These are phyloP conservation scores for Arctopsyche grandis DNA, from an alignment of 1,140 invertebrate species.

Conservation along the genomic window DNA sequence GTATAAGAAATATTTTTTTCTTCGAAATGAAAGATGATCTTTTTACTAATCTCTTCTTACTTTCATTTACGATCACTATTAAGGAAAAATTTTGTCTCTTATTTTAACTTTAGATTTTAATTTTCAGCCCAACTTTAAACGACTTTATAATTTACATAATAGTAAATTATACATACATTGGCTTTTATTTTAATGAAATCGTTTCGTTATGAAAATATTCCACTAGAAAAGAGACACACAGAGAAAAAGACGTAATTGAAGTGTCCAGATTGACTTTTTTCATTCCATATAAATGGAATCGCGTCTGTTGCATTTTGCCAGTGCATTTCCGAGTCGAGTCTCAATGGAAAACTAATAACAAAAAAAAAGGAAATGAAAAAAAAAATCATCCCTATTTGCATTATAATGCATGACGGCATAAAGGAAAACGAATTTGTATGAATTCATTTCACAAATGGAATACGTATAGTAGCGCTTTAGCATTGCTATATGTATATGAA, in stretches of 20 bases:
- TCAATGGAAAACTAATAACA: constrained; percentile 8
- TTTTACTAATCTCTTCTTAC: no score
- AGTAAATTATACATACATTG: no score
- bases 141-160: no score
- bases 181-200: neutral
- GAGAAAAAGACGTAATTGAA: neutral
- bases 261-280: constrained; percentile 24
- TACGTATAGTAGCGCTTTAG: neutral
- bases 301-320: constrained; percentile 23
- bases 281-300: constrained; percentile 31
- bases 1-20: no score
- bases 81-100: no score
- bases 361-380: constrained; percentile 16
- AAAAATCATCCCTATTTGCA: constrained; percentile 47
- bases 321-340: constrained; percentile 1
- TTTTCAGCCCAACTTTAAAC: no score
- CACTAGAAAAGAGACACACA: no score
- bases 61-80: no score
- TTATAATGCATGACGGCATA: constrained; percentile 47
- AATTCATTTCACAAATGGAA: constrained; percentile 49
- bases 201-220: constrained; percentile 18
- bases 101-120: no score
- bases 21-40: no score
- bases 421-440: constrained; percentile 49
- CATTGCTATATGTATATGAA: constrained; percentile 5